Evolutionary conservation across 2,888 invertebrate species (phyloP), one percentile per base, ranked within the genome.

Genomic region (Lepidochitona cinerea): DNA sequence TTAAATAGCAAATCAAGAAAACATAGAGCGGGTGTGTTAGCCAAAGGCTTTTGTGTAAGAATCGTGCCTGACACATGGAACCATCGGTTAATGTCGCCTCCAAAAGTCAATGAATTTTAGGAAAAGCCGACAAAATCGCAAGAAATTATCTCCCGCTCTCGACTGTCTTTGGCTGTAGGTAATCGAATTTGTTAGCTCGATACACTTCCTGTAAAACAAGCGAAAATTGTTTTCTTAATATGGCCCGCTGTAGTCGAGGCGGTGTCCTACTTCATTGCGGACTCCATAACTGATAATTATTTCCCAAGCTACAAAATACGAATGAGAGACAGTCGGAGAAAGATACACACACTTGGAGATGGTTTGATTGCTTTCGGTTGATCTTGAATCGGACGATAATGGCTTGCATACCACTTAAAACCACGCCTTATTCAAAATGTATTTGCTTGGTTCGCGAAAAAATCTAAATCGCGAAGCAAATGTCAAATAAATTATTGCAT

Each of bases 171-270:
- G 59, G 29, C 29, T 32, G 32, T 59, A 59, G 18, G 32, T 29
- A 59, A 59, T 59, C 9, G 32, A 59, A 32, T 59, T 59, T 59
- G 59, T 59, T 59, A 59, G 59, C 32, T 59, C 23, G 59, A 59
- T 59, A 59, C 59, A 59, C 59, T 29, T 59, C 32, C 32, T 23
- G 26, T 32, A 29, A 59, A 59, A 59, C 59, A 59, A 59, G 59
- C 26, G 59, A 59, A 59, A 59, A 59, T 59, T 59, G 59, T 59
- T 59, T 59, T 59, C 32, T 59, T 59, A 59, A 59, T 59, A 59
- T 59, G 23, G 26, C 14, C 23, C 29, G 23, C 26, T 29, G 59
- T 29, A 59, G 59, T 59, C 26, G 23, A 32, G 29, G 29, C 23
- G 59, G 12, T 29, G 29, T 32, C 18, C 32, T 26, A 59, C 59